Base-by-base conservation (phyloP, 1,140 invertebrate species). In the Ectropis grisescens region DNA sequence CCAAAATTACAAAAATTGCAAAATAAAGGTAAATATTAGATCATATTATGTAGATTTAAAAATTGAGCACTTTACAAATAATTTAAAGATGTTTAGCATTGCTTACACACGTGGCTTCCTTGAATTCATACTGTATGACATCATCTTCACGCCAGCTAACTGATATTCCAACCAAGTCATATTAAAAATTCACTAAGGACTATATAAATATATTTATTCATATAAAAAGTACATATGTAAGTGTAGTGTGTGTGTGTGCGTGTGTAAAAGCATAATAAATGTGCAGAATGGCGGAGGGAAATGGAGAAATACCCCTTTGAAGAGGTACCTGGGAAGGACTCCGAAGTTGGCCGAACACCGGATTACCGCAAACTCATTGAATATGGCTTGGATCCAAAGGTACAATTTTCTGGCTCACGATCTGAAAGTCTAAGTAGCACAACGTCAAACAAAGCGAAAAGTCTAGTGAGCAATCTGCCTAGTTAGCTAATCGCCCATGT, bases 311-410 rank as follows among this genome's bases (percentile, higher is more conserved):
- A 85, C 87, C 90, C 83, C n/a, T 85, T 89, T 84, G 91, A 93
- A 85, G 91, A 92, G 83, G 82, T 85, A 79, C 85, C 88, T 84
- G 87, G 87, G 84, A 87, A 88, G 69, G 89, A 90, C 67, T 87
- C 88, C 67, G 88, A 89, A 68, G 86, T 86, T 82, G 89, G 91
- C 82, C 86, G 89, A 79, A 93, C 92, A 66, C 91, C 93, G 85
- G 93, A 95, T 84, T 93, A 91, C 84, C 85, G 86, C 71, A 94
- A 93, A 86, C 84, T 98, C 44, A 87, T 96, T 66, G 92, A 95
- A 65, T 96, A 96, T 89, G 95, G 95, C 72, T 89, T 98, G 72
- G 93, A 96, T 84, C 90, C 91, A 75, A 95, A 94, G 87, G 91
- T 94, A 54, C 2, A 2, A 26, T n/a, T 26, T 26, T n/a, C n/a